Conservation (phyloP, 2,888 invertebrate species). For the Linyphia triangularis region DNA sequence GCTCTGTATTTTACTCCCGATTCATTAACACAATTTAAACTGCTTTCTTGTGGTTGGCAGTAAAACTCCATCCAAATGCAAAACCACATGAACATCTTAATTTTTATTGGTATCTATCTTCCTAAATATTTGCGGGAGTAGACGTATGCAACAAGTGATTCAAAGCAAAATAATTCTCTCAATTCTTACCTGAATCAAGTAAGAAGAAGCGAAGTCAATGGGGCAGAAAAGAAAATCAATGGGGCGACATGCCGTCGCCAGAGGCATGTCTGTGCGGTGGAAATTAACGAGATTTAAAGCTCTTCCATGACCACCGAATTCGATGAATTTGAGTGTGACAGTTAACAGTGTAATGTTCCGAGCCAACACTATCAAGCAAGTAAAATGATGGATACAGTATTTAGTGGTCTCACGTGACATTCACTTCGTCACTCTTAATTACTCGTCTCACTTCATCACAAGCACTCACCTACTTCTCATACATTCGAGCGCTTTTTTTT, state of each 20-base stretch:
- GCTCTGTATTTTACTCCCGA: no score
- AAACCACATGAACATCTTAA: no score
- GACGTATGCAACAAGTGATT: conserved; percentile 24
- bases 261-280: not conserved
- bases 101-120: no score
- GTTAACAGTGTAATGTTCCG: conserved; percentile 61
- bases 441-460: conserved; percentile 72
- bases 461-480: conserved; percentile 68
- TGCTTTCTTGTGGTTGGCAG: no score
- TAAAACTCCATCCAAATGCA: no score
- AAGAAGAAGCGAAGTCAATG: not conserved
- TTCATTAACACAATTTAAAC: no score
- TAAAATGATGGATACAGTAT: conserved; percentile 69
- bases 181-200: not conserved
- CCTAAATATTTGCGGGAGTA: not conserved
- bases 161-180: not conserved
- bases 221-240: conserved; percentile 22
- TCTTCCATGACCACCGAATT: conserved; percentile 48
- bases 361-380: conserved; percentile 65
- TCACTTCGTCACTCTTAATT: conserved; percentile 73
- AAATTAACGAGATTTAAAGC: conserved; percentile 57
- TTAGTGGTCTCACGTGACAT: conserved; percentile 66
- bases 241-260: conserved; percentile 12
- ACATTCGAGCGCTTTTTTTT: no score
- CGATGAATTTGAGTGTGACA: conserved; percentile 68